Conservation (phyloP, 2,888 invertebrate genomes). For the Colostygia pectinataria region DNA sequence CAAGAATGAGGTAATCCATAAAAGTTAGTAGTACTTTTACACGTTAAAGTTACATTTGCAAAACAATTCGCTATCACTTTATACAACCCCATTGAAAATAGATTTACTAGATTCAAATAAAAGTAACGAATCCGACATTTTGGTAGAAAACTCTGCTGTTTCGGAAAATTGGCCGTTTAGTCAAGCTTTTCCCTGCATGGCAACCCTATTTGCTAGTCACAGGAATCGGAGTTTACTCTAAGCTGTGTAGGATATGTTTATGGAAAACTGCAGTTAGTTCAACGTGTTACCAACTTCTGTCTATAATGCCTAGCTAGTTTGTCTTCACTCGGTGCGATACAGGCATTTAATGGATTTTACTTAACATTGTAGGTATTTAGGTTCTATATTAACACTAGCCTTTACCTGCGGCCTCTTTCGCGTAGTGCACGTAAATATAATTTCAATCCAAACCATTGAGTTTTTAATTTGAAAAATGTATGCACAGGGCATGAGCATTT, state of each 20-base stretch:
- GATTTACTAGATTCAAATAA: conserved; percentile 2
- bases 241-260: background rate
- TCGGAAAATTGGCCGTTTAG: conserved; percentile 4
- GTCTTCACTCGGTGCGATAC: background rate
- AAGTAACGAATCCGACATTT: background rate
- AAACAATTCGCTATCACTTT: too few species aligned
- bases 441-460: too few species aligned
- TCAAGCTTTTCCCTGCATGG: background rate
- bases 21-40: too few species aligned
- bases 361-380: too few species aligned
- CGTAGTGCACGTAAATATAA: too few species aligned
- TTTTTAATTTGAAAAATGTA: too few species aligned
- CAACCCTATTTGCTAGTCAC: background rate
- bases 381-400: too few species aligned
- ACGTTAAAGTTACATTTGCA: too few species aligned
- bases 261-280: conserved; percentile 6
- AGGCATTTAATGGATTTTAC: background rate
- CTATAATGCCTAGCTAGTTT: too few species aligned
- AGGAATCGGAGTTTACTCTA: background rate
- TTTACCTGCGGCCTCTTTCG: too few species aligned
- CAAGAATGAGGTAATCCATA: too few species aligned
- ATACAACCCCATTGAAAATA: background rate
- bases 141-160: background rate
- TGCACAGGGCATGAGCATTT: too few species aligned
- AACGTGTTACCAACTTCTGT: conserved; percentile 1